These are phyloP conservation scores for Vimba vimba DNA, from an alignment of 2,113 vertebrate species.

Conservation along the genomic window DNA sequence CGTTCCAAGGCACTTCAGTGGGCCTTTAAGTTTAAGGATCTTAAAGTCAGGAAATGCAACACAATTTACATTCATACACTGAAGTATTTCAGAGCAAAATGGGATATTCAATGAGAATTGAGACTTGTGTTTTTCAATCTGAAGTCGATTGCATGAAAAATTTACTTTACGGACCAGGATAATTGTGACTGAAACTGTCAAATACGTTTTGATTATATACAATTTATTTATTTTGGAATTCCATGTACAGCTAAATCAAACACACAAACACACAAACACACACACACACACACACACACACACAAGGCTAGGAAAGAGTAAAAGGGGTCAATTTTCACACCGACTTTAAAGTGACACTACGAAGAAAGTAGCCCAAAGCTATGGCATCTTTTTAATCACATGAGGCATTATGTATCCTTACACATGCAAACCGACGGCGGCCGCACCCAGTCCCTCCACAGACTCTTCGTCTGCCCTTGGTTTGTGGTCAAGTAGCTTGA, in stretches of 20 bases:
- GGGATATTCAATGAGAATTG: too few relatives aligned
- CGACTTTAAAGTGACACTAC: neutral
- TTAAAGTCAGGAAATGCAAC: too few relatives aligned
- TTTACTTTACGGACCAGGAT: neutral
- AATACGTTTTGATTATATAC: too few relatives aligned
- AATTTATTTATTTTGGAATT: too few relatives aligned
- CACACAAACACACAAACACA: neutral
- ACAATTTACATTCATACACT: too few relatives aligned
- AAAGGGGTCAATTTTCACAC: neutral
- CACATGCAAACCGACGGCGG: slow-evolving; percentile 6
- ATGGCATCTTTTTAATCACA: slow-evolving; percentile 22
- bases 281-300: neutral
- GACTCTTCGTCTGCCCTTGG: slow-evolving; percentile 72
- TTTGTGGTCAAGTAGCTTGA: slow-evolving; percentile 70
- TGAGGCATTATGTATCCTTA: neutral
- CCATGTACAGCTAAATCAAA: too few relatives aligned
- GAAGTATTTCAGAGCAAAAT: too few relatives aligned
- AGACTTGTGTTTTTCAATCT: neutral
- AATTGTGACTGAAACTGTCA: too few relatives aligned
- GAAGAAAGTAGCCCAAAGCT: neutral
- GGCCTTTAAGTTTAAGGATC: too few relatives aligned
- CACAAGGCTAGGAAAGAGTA: neutral
- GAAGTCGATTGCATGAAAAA: neutral
- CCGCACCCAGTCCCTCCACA: slow-evolving; percentile 72
- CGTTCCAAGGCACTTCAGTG: too few relatives aligned